A percentile compares a stretch with the other conserved stretches of the same genome.
Evolutionary conservation across 2,113 vertebrate species (phyloP).

Genomic region (Thunnus thynnus): DNA sequence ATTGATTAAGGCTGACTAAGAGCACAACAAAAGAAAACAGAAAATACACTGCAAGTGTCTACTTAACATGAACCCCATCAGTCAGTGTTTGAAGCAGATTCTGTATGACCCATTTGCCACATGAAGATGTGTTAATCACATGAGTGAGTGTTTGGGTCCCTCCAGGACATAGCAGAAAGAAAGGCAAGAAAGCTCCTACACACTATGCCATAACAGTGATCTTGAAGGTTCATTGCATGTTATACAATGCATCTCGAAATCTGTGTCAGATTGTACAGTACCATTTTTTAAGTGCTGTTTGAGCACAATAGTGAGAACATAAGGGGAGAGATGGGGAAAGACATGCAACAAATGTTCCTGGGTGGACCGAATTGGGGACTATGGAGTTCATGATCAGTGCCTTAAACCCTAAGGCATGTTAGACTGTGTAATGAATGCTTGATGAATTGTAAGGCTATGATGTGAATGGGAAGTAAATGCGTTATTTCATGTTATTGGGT

Average conservation of each 20-base stretch:
- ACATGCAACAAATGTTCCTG: background rate
- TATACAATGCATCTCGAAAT: background rate
- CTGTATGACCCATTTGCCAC: background rate
- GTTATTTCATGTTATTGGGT: too few relatives aligned
- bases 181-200: background rate
- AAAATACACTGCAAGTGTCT: constrained; percentile 23
- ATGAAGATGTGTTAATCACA: constrained; percentile 15
- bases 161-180: background rate
- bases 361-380: background rate
- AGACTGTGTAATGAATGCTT: too few relatives aligned
- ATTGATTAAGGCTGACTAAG: constrained; percentile 46
- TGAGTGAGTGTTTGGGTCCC: background rate
- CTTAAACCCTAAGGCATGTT: too few relatives aligned
- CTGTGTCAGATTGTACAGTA: too few relatives aligned
- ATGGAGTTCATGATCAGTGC: too few relatives aligned
- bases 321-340: background rate
- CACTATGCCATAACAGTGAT: too few relatives aligned
- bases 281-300: background rate
- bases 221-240: background rate
- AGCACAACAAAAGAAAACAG: constrained; percentile 19
- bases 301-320: background rate
- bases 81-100: constrained; percentile 2
- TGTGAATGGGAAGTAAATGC: too few relatives aligned
- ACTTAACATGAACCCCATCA: constrained; percentile 10
- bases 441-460: too few relatives aligned